These are phyloP conservation scores for Lerista edwardsae DNA, from an alignment of 2,797 vertebrate species.

Conservation along the genomic window DNA sequence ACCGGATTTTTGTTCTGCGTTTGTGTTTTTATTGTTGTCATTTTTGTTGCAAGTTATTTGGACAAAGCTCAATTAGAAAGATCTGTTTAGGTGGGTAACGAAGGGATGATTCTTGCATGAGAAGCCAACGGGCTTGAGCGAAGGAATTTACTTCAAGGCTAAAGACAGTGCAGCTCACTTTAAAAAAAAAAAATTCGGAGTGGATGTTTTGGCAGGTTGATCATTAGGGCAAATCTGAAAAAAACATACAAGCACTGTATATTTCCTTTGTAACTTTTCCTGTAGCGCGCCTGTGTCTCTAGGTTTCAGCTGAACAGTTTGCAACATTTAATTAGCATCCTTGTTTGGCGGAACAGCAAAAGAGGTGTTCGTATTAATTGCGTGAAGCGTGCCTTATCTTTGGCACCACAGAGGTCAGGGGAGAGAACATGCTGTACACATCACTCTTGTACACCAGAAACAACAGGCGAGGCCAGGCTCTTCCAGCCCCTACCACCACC, in stretches of 20 bases:
- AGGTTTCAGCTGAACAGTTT: neutral
- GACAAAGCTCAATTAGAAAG: neutral
- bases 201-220: conserved; percentile 14
- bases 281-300: neutral
- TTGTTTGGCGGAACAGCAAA: neutral
- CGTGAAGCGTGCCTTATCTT: neutral
- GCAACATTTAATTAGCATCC: neutral
- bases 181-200: neutral
- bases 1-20: neutral
- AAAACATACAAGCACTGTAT: neutral
- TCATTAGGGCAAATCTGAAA: neutral
- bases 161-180: neutral
- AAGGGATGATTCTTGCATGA: neutral
- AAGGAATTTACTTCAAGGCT: neutral
- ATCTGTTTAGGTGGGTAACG: neutral
- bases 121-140: neutral
- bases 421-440: neutral
- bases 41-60: neutral
- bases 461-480: neutral
- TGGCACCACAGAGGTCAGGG: neutral
- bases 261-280: neutral
- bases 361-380: neutral
- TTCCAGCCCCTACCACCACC: neutral
- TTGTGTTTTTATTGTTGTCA: neutral
- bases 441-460: neutral